A percentile compares a stretch with the other conserved stretches of the same genome.
Conservation (phyloP, 2,888 invertebrate genomes). For the Synergus gifuensis region DNA sequence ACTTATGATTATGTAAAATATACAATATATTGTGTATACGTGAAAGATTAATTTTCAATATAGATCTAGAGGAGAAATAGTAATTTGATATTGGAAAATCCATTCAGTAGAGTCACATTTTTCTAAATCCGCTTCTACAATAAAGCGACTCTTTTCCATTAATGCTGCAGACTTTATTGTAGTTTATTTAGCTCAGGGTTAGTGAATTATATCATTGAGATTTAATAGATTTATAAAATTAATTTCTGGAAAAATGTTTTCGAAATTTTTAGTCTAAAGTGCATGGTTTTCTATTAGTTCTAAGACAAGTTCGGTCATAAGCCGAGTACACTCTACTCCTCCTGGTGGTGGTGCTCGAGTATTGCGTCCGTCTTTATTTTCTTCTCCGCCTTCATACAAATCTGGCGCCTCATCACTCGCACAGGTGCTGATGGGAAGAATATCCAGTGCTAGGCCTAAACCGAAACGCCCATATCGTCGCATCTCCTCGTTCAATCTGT, state of each 20-base stretch:
- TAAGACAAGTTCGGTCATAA: constrained; percentile 85
- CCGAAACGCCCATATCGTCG: constrained; percentile 83
- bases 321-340: constrained; percentile 81
- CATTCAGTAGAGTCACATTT: not conserved
- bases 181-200: too few species aligned
- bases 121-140: constrained; percentile 9
- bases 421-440: constrained; percentile 86
- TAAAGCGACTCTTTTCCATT: not conserved
- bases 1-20: constrained; percentile 61
- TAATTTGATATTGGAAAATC: not conserved
- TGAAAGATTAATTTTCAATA: constrained; percentile 21
- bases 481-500: constrained; percentile 83
- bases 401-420: constrained; percentile 86
- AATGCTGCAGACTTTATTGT: not conserved
- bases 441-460: constrained; percentile 85
- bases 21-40: constrained; percentile 51
- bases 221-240: not conserved
- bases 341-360: constrained; percentile 79
- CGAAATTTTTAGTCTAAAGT: constrained; percentile 73
- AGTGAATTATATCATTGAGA: too few species aligned
- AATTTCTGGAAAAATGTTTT: not conserved
- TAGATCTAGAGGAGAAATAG: constrained; percentile 6
- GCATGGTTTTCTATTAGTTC: constrained; percentile 84
- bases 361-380: constrained; percentile 72
- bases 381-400: constrained; percentile 79